Percentiles rank a stretch among this genome's conserved stretches.
Conservation (phyloP, 2,113 vertebrate genomes). For the Gambusia holbrooki region DNA sequence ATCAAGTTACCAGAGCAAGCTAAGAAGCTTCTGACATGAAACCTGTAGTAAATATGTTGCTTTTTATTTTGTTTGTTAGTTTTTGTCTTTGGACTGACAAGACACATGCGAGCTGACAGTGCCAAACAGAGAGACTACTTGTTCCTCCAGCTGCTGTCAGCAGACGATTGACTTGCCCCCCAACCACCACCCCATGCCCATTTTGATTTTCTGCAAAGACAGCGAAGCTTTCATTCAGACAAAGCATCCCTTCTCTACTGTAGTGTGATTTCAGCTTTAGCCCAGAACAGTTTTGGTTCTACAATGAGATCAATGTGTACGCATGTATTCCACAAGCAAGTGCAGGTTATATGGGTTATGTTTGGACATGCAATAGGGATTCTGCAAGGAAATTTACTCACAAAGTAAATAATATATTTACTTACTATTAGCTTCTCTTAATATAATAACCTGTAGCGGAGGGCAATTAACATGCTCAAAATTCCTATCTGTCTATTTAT, state of each 20-base stretch:
- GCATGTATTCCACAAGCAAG: not conserved
- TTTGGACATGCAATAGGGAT: not conserved
- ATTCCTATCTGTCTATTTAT: not conserved
- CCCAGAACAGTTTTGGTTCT: not conserved
- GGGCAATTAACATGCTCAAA: not conserved
- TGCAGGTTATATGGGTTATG: not conserved
- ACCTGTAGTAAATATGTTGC: not conserved
- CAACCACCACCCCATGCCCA: not conserved
- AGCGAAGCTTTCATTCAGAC: not conserved
- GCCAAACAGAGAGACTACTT: conserved; percentile 45
- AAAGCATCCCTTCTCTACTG: conserved; percentile 11
- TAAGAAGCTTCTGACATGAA: not conserved
- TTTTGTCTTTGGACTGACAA: conserved; percentile 10
- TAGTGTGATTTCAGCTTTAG: not conserved
- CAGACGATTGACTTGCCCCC: conserved; percentile 49
- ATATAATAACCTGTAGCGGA: conserved; percentile 21
- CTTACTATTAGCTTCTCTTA: conserved; percentile 28
- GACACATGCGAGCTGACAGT: conserved; percentile 7
- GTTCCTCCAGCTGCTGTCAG: conserved; percentile 61
- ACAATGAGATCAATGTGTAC: not conserved
- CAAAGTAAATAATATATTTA: conserved; percentile 8
- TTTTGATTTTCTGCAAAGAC: conserved; percentile 35
- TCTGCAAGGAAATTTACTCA: not conserved
- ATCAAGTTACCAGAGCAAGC: not conserved
- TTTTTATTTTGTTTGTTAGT: not conserved